Percentiles rank a stretch among this genome's conserved stretches.
Evolutionary conservation across 2,888 invertebrate genomes (phyloP).

Genomic region (Chorisops tibialis): DNA sequence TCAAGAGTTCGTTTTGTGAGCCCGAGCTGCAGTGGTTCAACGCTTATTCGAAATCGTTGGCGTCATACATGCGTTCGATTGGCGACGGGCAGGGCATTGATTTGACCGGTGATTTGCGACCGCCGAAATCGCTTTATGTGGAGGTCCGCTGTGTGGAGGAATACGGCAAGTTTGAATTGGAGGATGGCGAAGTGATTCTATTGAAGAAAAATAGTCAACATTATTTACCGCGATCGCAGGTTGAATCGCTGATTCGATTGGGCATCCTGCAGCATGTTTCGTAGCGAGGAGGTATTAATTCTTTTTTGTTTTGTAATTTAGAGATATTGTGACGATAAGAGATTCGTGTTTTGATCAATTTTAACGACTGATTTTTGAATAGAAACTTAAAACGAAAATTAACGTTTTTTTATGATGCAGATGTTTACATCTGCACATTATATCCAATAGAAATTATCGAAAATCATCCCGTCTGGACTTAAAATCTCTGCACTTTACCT

Average conservation of each 20-base stretch:
- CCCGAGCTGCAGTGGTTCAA: slow-evolving; percentile 86
- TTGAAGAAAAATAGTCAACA: slow-evolving; percentile 90
- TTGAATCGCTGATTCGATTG: slow-evolving; percentile 86
- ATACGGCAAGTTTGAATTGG: slow-evolving; percentile 91
- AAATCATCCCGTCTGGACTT: too few relatives aligned
- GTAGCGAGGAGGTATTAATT: too few relatives aligned
- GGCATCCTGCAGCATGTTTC: slow-evolving; percentile 77
- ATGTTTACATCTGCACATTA: too few relatives aligned
- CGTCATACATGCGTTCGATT: slow-evolving; percentile 85
- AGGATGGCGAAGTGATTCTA: slow-evolving; percentile 85
- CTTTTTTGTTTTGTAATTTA: too few relatives aligned
- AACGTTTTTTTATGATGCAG: too few relatives aligned
- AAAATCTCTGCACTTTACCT: too few relatives aligned
- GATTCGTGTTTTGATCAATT: too few relatives aligned
- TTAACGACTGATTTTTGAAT: too few relatives aligned
- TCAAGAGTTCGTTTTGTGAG: slow-evolving; percentile 73
- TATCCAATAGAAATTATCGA: too few relatives aligned
- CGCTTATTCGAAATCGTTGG: slow-evolving; percentile 80
- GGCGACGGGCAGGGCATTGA: slow-evolving; percentile 81
- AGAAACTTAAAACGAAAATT: too few relatives aligned
- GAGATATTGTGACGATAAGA: too few relatives aligned
- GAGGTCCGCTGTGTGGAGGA: slow-evolving; percentile 88
- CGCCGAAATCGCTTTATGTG: slow-evolving; percentile 88
- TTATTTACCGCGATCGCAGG: slow-evolving; percentile 81
- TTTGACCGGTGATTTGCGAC: slow-evolving; percentile 80